These are phyloP conservation scores for Diploscapter pachys DNA, from an alignment of 1,140 invertebrate genomes.

Conservation along the genomic window DNA sequence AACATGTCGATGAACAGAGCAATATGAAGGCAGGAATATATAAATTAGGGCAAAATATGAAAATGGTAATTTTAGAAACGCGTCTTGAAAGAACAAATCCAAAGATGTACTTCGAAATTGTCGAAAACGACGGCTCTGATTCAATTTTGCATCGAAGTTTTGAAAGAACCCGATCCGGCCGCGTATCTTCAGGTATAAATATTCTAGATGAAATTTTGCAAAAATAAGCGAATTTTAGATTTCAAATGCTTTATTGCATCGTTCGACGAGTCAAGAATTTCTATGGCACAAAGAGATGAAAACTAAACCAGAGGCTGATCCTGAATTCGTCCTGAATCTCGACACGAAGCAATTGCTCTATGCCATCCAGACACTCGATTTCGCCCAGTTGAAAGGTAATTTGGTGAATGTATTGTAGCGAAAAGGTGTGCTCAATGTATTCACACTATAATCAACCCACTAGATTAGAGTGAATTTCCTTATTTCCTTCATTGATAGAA, in stretches of 20 bases:
- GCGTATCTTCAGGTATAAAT: slow-evolving; percentile 80
- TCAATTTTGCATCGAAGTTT: slow-evolving; percentile 95
- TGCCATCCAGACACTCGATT: slow-evolving; percentile 88
- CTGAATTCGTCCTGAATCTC: slow-evolving; percentile 83
- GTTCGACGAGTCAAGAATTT: slow-evolving; percentile 74
- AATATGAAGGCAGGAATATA: slow-evolving; percentile 67
- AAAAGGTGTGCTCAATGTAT: neutral
- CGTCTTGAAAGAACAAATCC: slow-evolving; percentile 77
- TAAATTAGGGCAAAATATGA: neutral
- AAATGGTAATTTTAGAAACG: slow-evolving; percentile 57
- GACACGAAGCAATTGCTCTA: slow-evolving; percentile 81
- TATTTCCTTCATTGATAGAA: too few relatives aligned
- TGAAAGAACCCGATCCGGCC: slow-evolving; percentile 92
- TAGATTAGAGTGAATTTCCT: too few relatives aligned
- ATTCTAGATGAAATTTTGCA: neutral
- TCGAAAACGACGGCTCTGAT: slow-evolving; percentile 88
- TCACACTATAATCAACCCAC: too few relatives aligned
- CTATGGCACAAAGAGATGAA: slow-evolving; percentile 78
- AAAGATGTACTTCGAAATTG: slow-evolving; percentile 75
- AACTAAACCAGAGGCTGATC: slow-evolving; percentile 65
- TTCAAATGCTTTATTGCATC: slow-evolving; percentile 73
- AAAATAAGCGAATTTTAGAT: slow-evolving; percentile 66
- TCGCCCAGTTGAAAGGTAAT: slow-evolving; percentile 94
- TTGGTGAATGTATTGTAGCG: slow-evolving; percentile 2
- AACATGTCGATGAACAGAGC: slow-evolving; percentile 75